Conservation (phyloP, 1,140 invertebrate species). For the Eulimnadia texana region DNA sequence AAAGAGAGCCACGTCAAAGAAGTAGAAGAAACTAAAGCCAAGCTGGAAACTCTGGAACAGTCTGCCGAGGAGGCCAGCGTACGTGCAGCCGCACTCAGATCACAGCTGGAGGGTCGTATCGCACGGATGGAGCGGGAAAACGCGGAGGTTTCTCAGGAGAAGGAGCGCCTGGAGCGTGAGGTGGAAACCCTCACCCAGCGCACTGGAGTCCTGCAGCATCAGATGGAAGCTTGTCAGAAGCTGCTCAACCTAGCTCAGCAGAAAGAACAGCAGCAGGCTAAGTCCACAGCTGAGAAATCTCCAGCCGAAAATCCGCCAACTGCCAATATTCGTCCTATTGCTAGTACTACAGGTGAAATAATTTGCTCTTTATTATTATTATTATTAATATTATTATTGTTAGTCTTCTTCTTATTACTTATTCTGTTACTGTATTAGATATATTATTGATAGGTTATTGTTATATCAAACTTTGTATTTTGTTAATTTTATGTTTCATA, state of each 20-base stretch:
- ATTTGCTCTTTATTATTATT: too few relatives aligned
- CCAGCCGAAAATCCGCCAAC: slow-evolving; percentile 58
- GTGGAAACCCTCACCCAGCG: slow-evolving; percentile 58
- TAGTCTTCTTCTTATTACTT: too few relatives aligned
- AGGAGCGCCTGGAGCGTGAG: slow-evolving; percentile 43
- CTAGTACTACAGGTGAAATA: too few relatives aligned
- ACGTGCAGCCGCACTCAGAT: slow-evolving; percentile 38
- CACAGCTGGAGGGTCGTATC: slow-evolving; percentile 55
- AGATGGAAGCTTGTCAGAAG: slow-evolving; percentile 49
- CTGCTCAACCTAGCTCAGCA: slow-evolving; percentile 24
- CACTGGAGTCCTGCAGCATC: slow-evolving; percentile 57
- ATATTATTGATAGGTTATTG: too few relatives aligned
- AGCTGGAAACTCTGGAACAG: slow-evolving; percentile 21
- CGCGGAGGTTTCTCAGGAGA: slow-evolving; percentile 39
- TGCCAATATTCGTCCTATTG: slow-evolving; percentile 90
- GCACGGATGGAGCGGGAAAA: slow-evolving; percentile 58
- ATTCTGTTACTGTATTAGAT: too few relatives aligned
- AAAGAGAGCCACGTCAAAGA: slow-evolving; percentile 44
- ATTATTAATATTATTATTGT: too few relatives aligned
- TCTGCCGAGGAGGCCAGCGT: slow-evolving; percentile 23
- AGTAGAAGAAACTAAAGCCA: slow-evolving; percentile 37
- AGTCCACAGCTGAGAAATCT: slow-evolving; percentile 39
- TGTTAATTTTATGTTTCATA: too few relatives aligned
- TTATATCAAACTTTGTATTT: too few relatives aligned
- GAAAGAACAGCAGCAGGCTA: slow-evolving; percentile 11